Percentiles rank a stretch among this genome's conserved stretches.
These are phyloP conservation scores for Xestia rhomboidea DNA, from an alignment of 2,888 invertebrate species.

Conservation along the genomic window DNA sequence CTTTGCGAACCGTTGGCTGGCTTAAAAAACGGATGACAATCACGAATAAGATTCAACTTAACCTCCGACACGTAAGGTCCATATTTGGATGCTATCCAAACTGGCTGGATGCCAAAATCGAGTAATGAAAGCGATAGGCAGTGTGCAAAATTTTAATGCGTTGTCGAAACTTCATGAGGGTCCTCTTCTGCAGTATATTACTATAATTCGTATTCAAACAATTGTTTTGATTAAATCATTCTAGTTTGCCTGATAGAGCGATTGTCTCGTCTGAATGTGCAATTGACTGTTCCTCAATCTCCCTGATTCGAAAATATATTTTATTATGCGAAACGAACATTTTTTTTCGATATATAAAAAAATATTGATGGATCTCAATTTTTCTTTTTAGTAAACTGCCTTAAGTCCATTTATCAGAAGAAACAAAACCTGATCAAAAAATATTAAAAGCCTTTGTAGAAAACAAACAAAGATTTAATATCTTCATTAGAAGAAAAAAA, in stretches of 20 bases:
- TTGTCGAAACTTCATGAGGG: conserved; percentile 67
- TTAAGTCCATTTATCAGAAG: not conserved
- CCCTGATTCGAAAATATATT: too few species aligned
- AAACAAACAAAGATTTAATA: conserved; percentile 13
- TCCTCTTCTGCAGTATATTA: conserved; percentile 32
- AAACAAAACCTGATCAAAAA: not conserved
- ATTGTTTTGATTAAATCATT: conserved; percentile 33
- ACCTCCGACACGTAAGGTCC: conserved; percentile 54
- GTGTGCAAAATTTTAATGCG: conserved; percentile 72
- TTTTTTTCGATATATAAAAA: not conserved
- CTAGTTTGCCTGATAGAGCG: not conserved
- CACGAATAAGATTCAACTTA: conserved; percentile 59
- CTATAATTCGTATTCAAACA: conserved; percentile 42
- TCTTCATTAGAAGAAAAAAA: conserved; percentile 1
- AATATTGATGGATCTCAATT: not conserved
- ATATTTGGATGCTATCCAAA: conserved; percentile 54
- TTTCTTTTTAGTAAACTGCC: not conserved
- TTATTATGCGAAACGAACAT: not conserved
- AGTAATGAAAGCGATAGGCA: conserved; percentile 70
- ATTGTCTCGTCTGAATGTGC: not conserved
- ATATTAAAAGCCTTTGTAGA: not conserved
- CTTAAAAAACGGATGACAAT: conserved; percentile 53
- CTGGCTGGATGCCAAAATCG: conserved; percentile 69
- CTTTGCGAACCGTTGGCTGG: conserved; percentile 56
- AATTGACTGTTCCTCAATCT: not conserved